Evolutionary conservation across 2,888 invertebrate species (phyloP).

Genomic region (Lathronympha strigana): DNA sequence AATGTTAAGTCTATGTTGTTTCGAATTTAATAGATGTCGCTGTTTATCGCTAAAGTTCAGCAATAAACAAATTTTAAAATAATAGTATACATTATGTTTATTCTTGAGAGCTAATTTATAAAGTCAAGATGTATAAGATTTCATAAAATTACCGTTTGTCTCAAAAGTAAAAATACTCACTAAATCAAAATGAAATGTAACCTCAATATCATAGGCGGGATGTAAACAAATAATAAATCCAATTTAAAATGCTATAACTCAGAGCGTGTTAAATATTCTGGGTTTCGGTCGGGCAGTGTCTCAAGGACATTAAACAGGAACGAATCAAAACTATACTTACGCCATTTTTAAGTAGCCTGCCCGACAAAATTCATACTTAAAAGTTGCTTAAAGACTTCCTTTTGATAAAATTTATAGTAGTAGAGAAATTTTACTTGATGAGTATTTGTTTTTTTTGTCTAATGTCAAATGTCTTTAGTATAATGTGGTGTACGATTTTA

Average conservation of each 20-base stretch:
- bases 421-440: too few relatives aligned
- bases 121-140: neutral
- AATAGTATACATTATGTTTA: too few relatives aligned
- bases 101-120: too few relatives aligned
- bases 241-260: slow-evolving; percentile 62
- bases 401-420: neutral
- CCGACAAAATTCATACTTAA: too few relatives aligned
- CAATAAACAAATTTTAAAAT: too few relatives aligned
- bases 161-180: neutral
- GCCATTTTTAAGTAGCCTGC: neutral
- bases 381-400: neutral
- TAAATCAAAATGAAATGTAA: neutral
- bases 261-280: slow-evolving; percentile 47
- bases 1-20: too few relatives aligned
- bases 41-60: too few relatives aligned
- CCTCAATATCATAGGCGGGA: slow-evolving; percentile 37
- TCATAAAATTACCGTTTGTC: neutral
- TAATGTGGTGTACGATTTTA: too few relatives aligned
- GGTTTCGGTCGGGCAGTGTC: slow-evolving; percentile 14
- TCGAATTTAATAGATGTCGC: too few relatives aligned
- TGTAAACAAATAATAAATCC: slow-evolving; percentile 66
- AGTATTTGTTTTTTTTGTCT: too few relatives aligned
- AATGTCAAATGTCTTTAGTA: too few relatives aligned
- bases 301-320: slow-evolving; percentile 46
- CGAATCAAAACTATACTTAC: neutral